Percentiles rank a stretch among this genome's conserved stretches.
phyloP scores from a whole-genome alignment of 2,888 invertebrate species.

The Brenthis daphne region DNA sequence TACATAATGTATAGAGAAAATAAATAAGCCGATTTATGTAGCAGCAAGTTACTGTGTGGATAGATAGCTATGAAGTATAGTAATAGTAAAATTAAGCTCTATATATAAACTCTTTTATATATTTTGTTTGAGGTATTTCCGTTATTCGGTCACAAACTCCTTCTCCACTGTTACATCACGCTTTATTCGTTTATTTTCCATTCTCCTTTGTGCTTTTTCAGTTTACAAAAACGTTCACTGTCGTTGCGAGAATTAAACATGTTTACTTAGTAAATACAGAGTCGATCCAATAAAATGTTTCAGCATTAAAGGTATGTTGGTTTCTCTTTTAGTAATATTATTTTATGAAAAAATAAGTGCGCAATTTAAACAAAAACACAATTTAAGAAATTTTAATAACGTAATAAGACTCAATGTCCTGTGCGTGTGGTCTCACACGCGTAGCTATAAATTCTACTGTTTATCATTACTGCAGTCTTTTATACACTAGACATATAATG shows the following conservation, averaged over 20 bases:
- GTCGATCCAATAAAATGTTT: slow-evolving; percentile 18
- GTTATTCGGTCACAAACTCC: not conserved
- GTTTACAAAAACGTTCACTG: slow-evolving; percentile 19
- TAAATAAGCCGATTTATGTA: not conserved
- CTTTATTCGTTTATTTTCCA: slow-evolving; percentile 23
- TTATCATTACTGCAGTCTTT: slow-evolving; percentile 21
- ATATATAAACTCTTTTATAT: not conserved
- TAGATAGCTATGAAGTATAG: not conserved
- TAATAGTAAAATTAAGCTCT: not conserved
- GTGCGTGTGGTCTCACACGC: slow-evolving; percentile 10
- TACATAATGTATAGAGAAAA: slow-evolving; percentile 10
- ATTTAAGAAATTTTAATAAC: not conserved
- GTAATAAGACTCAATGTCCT: not conserved
- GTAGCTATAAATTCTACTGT: slow-evolving; percentile 8
- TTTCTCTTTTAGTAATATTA: not conserved
- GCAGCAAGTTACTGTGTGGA: not conserved
- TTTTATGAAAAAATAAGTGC: no score
- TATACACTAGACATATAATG: slow-evolving; percentile 14
- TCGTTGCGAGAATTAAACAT: slow-evolving; percentile 1
- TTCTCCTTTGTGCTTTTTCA: slow-evolving; percentile 18
- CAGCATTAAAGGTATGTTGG: not conserved
- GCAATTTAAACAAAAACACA: no score
- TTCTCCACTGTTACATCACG: not conserved
- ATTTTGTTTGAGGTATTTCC: not conserved
- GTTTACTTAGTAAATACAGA: slow-evolving; percentile 18